Base-by-base conservation (phyloP, 2,113 vertebrate genomes). In the Garra rufa region DNA sequence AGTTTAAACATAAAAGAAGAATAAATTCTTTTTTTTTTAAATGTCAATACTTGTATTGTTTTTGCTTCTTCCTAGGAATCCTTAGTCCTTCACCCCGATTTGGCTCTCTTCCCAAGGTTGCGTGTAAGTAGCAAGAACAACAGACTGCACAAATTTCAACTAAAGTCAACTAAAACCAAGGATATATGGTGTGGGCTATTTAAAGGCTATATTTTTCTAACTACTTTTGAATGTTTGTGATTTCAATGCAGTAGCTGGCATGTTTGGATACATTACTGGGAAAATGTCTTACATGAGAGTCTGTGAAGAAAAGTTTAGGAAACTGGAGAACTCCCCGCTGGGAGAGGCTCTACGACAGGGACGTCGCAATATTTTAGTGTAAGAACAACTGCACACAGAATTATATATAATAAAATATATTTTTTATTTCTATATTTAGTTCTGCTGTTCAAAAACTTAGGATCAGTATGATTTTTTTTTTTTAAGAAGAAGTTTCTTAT, bases 261-360 rank as follows among this genome's bases (percentile, higher is more conserved):
- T 96, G 9, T 95, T 93, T 92, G 97, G 96, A 82, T 98, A 95
- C 91, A 46, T 98, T 86, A 94, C 88, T 63, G 98, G 97, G 82
- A 98, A 97, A 88, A 88, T 98, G 86, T 98, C 97, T 0, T 99
- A 99, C 71, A 92, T 96, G 92, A 95, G 93, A 83, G 91, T 90
- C 5, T 99, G 97, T 89, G 94, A 95, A 48, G 96, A 97, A 90
- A 99, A 98, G 91, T 96, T 99, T 88, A 95, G 94, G 91, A 95
- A 89, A 76, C 91, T 98, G 70, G 95, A 97, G 86, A 96, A 97
- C 91, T 98, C 97, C 0, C 96, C 96, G 21, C 91, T 98, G 76
- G 97, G 95, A 93, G 96, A 97, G 67, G 93, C 92, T 67, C 88
- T 99, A 1, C 95, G 95, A 78, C 93, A 95, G 89, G 88, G 88